Evolutionary conservation across 1,140 invertebrate species (phyloP).

Genomic region (Oscheius sp.): DNA sequence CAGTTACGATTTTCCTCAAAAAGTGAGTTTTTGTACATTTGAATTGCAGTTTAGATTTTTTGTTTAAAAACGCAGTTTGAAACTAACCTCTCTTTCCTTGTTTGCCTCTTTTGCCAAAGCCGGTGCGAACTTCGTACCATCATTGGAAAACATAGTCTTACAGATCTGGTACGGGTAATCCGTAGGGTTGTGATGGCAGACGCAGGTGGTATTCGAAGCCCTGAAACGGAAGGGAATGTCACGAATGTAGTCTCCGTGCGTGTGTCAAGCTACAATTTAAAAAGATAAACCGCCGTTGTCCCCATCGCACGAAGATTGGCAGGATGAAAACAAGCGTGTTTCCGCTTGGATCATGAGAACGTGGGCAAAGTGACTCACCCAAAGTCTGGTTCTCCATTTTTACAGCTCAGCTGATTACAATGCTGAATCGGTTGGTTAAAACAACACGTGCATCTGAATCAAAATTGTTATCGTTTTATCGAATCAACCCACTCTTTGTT

Average conservation of each 20-base stretch:
- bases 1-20: too few species aligned
- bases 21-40: too few species aligned
- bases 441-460: slow-evolving; percentile 26
- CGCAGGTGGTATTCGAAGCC: slow-evolving; percentile 24
- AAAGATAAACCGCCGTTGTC: too few species aligned
- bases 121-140: neutral
- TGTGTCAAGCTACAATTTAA: too few species aligned
- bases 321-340: too few species aligned
- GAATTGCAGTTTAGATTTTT: too few species aligned
- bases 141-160: neutral
- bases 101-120: too few species aligned
- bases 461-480: neutral
- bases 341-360: neutral
- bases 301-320: too few species aligned
- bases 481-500: slow-evolving; percentile 17
- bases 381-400: slow-evolving; percentile 26
- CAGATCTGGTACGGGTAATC: slow-evolving; percentile 35
- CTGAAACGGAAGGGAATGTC: slow-evolving; percentile 6
- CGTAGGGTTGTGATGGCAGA: slow-evolving; percentile 30
- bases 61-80: too few species aligned
- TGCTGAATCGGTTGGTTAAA: slow-evolving; percentile 29
- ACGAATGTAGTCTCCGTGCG: neutral
- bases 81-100: too few species aligned
- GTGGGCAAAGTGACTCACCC: slow-evolving; percentile 7
- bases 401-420: slow-evolving; percentile 24